Evolutionary conservation across 2,888 invertebrate genomes (phyloP).

Genomic region (Agriopis marginaria): DNA sequence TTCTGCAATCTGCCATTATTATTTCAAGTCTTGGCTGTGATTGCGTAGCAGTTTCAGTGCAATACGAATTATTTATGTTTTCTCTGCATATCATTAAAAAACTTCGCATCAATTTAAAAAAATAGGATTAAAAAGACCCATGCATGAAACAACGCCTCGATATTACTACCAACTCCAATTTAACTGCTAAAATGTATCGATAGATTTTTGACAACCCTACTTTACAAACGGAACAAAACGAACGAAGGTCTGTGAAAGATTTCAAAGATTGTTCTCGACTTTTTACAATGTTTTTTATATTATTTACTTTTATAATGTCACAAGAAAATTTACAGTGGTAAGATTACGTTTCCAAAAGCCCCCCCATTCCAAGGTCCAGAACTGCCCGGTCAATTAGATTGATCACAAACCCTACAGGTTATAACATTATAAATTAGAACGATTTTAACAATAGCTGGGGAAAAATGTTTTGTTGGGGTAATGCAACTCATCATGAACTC

Average conservation of each 20-base stretch:
- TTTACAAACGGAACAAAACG: too few relatives aligned
- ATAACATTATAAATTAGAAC: slow-evolving; percentile 45
- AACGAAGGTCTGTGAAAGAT: neutral
- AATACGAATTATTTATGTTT: too few relatives aligned
- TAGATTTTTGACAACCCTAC: too few relatives aligned
- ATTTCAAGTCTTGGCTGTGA: too few relatives aligned
- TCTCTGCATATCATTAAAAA: too few relatives aligned
- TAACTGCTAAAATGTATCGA: too few relatives aligned
- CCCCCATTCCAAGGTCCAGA: slow-evolving; percentile 30
- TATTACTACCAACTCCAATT: too few relatives aligned
- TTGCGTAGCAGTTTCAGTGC: too few relatives aligned
- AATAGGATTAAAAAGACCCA: too few relatives aligned
- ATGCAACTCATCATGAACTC: slow-evolving; percentile 81
- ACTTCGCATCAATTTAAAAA: too few relatives aligned
- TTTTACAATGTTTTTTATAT: slow-evolving; percentile 64
- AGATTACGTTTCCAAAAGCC: slow-evolving; percentile 10
- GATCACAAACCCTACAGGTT: slow-evolving; percentile 62
- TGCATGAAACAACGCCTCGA: too few relatives aligned
- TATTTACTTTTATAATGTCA: slow-evolving; percentile 59
- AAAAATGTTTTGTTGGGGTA: slow-evolving; percentile 84
- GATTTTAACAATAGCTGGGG: slow-evolving; percentile 57
- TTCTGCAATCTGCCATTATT: too few relatives aligned
- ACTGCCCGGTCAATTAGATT: slow-evolving; percentile 60
- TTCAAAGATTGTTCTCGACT: slow-evolving; percentile 76
- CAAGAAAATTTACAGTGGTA: slow-evolving; percentile 59